phyloP scores from a whole-genome alignment of 2,888 invertebrate genomes.

The Orthosia gracilis region DNA sequence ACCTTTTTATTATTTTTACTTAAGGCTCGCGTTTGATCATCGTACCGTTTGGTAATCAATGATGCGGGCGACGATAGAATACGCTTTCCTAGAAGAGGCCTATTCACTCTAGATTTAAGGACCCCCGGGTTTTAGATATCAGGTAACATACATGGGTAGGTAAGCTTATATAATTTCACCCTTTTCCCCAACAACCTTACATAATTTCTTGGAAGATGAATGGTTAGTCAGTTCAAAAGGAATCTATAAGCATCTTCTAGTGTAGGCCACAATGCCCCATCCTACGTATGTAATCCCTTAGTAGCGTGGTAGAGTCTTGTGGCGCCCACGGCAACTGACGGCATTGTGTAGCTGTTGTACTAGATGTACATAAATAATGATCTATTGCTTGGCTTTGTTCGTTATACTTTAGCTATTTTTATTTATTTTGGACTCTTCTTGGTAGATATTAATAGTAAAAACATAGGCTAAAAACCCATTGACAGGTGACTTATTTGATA shows the following conservation, averaged over 20 bases:
- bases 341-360: slow-evolving; percentile 30
- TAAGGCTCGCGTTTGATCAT: too few species aligned
- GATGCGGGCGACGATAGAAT: too few species aligned
- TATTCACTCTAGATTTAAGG: too few species aligned
- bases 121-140: too few species aligned
- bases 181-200: neutral
- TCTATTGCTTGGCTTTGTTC: slow-evolving; percentile 16
- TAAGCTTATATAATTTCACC: neutral
- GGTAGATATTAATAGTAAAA: too few species aligned
- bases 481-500: too few species aligned
- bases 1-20: too few species aligned
- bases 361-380: slow-evolving; percentile 43
- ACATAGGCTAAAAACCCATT: too few species aligned
- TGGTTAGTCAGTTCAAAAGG: slow-evolving; percentile 5
- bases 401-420: neutral
- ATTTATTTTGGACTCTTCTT: neutral
- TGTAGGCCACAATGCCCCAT: slow-evolving; percentile 27
- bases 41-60: too few species aligned
- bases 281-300: slow-evolving; percentile 44
- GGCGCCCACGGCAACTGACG: slow-evolving; percentile 24
- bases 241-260: slow-evolving; percentile 20
- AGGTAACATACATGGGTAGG: too few species aligned
- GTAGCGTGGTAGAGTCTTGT: slow-evolving; percentile 2
- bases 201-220: slow-evolving; percentile 2
- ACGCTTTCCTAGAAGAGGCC: too few species aligned